Evolutionary conservation across 2,113 vertebrate genomes (phyloP).

Genomic region (Corvus hawaiiensis): DNA sequence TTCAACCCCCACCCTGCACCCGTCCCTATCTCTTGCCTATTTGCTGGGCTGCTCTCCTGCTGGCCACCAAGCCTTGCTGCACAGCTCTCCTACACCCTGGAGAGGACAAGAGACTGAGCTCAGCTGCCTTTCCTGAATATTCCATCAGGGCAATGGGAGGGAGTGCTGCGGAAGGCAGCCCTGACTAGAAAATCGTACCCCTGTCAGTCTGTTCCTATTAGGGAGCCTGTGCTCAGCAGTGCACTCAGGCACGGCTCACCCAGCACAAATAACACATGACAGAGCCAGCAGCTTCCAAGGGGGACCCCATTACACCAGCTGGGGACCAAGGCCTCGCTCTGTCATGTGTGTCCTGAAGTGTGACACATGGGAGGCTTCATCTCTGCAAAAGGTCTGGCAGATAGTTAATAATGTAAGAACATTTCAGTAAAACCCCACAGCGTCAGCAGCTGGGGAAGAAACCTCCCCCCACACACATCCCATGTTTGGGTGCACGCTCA

Average conservation of each 20-base stretch:
- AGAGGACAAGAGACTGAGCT: not conserved
- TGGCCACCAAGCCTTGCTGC: not conserved
- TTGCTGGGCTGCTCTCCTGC: not conserved
- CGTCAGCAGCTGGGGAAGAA: not conserved
- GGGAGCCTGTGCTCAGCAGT: not conserved
- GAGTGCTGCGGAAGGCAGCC: not conserved
- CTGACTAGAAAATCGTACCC: not conserved
- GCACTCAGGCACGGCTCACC: not conserved
- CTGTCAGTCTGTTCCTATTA: not conserved
- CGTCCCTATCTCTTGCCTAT: not conserved
- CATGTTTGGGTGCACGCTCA: rapidly evolving
- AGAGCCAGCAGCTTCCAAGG: not conserved
- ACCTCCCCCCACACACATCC: rapidly evolving
- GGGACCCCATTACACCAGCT: not conserved
- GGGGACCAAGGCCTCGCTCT: not conserved
- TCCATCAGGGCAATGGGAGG: not conserved
- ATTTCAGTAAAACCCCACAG: not conserved
- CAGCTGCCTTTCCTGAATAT: not conserved
- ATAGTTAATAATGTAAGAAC: not conserved
- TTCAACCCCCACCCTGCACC: not conserved
- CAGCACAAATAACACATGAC: not conserved
- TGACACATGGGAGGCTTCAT: not conserved
- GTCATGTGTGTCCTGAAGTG: not conserved
- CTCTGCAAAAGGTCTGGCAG: not conserved
- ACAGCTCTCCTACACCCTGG: not conserved